Percentiles rank a stretch among this genome's conserved stretches.
phyloP scores from a whole-genome alignment of 2,888 invertebrate species.

The Caenorhabditis macrosperma region DNA sequence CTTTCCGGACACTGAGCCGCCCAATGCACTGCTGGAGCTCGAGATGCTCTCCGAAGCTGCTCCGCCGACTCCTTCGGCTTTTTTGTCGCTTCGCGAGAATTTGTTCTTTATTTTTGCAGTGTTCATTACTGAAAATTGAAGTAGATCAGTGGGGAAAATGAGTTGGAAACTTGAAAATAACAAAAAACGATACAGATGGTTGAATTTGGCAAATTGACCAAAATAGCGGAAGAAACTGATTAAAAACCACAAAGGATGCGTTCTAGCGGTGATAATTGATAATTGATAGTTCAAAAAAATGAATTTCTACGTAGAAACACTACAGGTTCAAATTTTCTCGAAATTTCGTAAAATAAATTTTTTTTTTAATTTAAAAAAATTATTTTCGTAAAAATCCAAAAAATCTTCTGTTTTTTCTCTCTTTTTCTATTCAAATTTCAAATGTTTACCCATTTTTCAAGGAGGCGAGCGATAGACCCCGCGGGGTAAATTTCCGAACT shows the following conservation, averaged over 20 bases:
- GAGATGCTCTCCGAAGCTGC: constrained; percentile 17
- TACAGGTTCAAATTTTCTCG: too few relatives aligned
- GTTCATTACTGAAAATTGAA: not conserved
- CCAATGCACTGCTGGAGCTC: too few relatives aligned
- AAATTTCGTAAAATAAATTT: not conserved
- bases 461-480: not conserved
- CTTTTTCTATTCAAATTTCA: not conserved
- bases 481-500: too few relatives aligned
- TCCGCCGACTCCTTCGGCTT: constrained; percentile 34
- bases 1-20: too few relatives aligned
- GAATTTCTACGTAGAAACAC: too few relatives aligned
- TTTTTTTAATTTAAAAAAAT: not conserved
- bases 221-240: too few relatives aligned
- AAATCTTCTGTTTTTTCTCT: not conserved
- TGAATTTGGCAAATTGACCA: too few relatives aligned
- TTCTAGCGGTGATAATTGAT: too few relatives aligned
- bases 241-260: too few relatives aligned
- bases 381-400: constrained; percentile 8
- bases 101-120: constrained; percentile 27
- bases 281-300: too few relatives aligned
- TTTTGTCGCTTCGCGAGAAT: constrained; percentile 38
- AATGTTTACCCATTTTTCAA: not conserved
- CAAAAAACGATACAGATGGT: too few relatives aligned
- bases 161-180: not conserved
- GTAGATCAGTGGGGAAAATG: not conserved